Conservation (phyloP, 2,888 invertebrate genomes). For the Lasioglossum villosulum region DNA sequence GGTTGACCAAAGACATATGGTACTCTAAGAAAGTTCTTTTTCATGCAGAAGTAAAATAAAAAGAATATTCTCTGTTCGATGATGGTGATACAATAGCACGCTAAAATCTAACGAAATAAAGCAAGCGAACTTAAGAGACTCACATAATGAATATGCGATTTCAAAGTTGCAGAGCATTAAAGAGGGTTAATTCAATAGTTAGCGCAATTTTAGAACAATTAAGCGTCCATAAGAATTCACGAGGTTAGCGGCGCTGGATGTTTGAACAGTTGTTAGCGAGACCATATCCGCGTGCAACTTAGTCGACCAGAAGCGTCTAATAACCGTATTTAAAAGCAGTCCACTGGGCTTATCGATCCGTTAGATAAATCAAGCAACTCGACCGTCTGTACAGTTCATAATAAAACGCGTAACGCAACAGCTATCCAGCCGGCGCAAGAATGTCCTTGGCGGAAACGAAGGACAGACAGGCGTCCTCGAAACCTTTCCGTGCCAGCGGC, state of each 20-base stretch:
- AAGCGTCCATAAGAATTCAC: not conserved
- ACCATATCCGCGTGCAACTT: not conserved
- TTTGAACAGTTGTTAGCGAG: not conserved
- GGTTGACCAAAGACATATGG: not conserved
- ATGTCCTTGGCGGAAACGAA: conserved; percentile 74
- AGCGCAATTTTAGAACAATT: not conserved
- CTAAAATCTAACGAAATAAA: not conserved
- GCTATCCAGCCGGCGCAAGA: conserved; percentile 66
- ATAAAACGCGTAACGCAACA: conserved; percentile 56
- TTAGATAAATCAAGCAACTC: conserved; percentile 25
- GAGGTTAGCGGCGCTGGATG: not conserved
- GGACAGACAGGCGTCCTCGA: conserved; percentile 64
- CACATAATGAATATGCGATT: not conserved
- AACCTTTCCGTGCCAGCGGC: conserved; percentile 73
- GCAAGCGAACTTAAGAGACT: not conserved
- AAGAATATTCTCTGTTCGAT: no score
- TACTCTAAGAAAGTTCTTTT: not conserved
- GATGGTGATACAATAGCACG: not conserved
- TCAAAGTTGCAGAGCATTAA: not conserved
- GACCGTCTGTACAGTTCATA: conserved; percentile 9
- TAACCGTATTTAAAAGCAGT: not conserved
- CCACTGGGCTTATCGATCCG: conserved; percentile 32
- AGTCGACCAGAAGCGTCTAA: conserved; percentile 11
- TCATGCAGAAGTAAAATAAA: not conserved
- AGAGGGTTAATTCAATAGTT: not conserved